Conservation (phyloP, 2,113 vertebrate genomes). For the Oncorhynchus gorbuscha region DNA sequence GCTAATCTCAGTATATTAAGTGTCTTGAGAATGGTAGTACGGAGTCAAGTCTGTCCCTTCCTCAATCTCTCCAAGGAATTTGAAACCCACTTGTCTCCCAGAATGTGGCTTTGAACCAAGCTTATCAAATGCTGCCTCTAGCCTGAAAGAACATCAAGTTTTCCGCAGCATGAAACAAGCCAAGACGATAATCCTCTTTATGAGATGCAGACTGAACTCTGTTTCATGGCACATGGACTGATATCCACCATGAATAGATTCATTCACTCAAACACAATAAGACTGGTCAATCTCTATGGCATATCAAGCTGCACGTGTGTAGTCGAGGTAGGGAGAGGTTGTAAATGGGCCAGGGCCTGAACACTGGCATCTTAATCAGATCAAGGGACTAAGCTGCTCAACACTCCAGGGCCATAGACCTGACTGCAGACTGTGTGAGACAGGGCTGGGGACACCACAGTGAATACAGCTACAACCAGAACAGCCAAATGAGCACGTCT, state of each 20-base stretch:
- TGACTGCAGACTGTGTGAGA: not conserved
- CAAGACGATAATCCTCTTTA: slow-evolving; percentile 43
- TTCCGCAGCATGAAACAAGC: slow-evolving; percentile 42
- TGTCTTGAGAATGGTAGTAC: not conserved
- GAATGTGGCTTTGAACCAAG: slow-evolving; percentile 38
- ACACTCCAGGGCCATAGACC: not conserved
- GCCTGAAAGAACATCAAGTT: not conserved
- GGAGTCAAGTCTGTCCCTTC: not conserved
- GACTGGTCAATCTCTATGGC: not conserved
- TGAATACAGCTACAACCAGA: not conserved
- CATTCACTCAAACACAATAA: not conserved
- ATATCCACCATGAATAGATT: not conserved
- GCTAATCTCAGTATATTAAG: slow-evolving; percentile 23
- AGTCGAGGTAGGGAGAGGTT: not conserved
- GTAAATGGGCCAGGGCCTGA: not conserved
- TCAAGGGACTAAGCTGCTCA: slow-evolving; percentile 11
- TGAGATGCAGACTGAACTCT: slow-evolving; percentile 10
- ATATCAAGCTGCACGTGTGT: not conserved
- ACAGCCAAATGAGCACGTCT: not conserved
- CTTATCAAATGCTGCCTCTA: slow-evolving; percentile 28
- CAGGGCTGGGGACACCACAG: not conserved
- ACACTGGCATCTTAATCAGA: slow-evolving; percentile 18
- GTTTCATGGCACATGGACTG: slow-evolving; percentile 18
- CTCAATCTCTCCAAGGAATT: slow-evolving; percentile 45
- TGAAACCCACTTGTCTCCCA: slow-evolving; percentile 52